Percentiles rank a stretch among this genome's conserved stretches.
Evolutionary conservation across 2,113 vertebrate species (phyloP).

Genomic region (Podiceps cristatus): DNA sequence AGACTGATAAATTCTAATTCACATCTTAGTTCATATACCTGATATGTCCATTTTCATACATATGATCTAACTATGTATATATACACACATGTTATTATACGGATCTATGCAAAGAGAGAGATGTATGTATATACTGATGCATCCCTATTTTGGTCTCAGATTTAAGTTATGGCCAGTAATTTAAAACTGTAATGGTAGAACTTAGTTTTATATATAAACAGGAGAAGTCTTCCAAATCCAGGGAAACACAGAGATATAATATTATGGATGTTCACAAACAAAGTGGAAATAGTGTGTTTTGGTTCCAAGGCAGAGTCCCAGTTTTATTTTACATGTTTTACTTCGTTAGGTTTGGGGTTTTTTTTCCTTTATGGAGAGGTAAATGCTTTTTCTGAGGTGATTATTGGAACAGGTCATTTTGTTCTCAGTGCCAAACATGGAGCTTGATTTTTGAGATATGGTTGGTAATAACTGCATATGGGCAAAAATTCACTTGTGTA

Average conservation of each 20-base stretch:
- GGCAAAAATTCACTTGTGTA: not conserved
- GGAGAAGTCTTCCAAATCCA: not conserved
- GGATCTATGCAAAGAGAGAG: not conserved
- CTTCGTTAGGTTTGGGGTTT: not conserved
- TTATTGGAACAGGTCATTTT: not conserved
- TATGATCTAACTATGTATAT: not conserved
- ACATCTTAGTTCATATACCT: not conserved
- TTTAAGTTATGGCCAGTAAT: not conserved
- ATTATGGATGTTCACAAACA: not conserved
- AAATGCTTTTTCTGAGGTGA: not conserved
- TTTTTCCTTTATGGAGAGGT: not conserved
- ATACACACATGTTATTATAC: not conserved
- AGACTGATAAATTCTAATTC: not conserved
- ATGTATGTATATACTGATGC: not conserved
- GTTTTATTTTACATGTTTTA: not conserved
- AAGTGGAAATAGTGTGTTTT: not conserved
- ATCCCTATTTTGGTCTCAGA: not conserved
- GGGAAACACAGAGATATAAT: not conserved
- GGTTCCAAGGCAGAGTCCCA: not conserved
- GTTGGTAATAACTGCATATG: not conserved
- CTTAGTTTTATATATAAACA: not conserved
- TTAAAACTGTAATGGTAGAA: not conserved
- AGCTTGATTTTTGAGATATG: not conserved
- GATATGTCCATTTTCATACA: not conserved
- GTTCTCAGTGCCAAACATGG: not conserved